phyloP scores from a whole-genome alignment of 1,140 invertebrate species.

The Campoletis sonorensis region DNA sequence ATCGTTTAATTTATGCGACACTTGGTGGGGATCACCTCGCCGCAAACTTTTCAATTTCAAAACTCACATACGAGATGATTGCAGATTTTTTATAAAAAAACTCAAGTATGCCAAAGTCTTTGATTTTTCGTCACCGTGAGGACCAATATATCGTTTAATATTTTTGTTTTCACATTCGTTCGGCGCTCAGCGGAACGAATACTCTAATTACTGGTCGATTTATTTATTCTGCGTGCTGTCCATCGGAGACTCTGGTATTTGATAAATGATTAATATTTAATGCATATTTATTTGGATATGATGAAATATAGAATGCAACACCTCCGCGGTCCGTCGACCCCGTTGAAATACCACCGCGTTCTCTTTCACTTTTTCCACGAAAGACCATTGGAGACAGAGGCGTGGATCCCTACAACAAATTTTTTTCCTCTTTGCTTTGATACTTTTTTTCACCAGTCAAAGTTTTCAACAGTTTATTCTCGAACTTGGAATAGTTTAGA shows the following conservation, averaged over 20 bases:
- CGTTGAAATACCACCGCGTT: conserved; percentile 32
- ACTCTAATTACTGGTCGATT: not conserved
- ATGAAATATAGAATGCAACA: conserved; percentile 17
- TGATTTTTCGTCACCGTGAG: no score
- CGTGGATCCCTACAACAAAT: not conserved
- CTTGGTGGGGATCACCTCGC: no score
- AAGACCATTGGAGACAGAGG: not conserved
- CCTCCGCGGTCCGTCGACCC: conserved; percentile 42
- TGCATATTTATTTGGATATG: not conserved
- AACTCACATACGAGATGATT: no score
- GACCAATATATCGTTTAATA: no score
- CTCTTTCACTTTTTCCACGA: conserved; percentile 40
- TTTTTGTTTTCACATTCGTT: no score
- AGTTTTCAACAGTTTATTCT: not conserved
- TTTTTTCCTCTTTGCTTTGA: conserved; percentile 23
- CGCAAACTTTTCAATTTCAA: no score
- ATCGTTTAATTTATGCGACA: no score
- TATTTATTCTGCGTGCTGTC: not conserved
- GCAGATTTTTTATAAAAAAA: no score
- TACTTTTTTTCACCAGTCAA: not conserved
- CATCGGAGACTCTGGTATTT: not conserved
- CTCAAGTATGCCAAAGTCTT: no score
- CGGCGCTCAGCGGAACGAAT: no score
- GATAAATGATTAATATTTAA: not conserved
- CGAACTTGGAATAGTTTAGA: no score